Conservation (phyloP, 2,113 vertebrate genomes). For the Corythoichthys haematopterus region DNA sequence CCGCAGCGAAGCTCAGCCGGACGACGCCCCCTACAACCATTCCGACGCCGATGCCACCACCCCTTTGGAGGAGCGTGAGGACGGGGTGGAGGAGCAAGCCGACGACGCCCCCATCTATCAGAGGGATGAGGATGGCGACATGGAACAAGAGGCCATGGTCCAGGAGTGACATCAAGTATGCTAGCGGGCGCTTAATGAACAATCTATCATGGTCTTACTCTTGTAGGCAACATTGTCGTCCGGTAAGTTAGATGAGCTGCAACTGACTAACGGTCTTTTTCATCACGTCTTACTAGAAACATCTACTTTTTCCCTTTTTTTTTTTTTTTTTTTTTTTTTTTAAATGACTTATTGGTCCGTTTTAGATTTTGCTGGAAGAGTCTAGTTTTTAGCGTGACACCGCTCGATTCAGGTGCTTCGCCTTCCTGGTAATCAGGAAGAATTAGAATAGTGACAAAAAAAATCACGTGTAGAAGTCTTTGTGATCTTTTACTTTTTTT, state of each 20-base stretch:
- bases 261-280: conserved; percentile 8
- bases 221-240: conserved; percentile 38
- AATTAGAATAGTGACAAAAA: not conserved
- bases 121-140: not conserved
- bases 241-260: conserved; percentile 28
- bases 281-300: conserved; percentile 6
- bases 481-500: not conserved
- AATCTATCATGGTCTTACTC: not conserved
- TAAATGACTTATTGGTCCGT: not conserved
- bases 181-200: conserved; percentile 21
- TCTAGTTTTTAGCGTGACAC: not conserved
- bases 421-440: not conserved
- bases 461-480: not conserved
- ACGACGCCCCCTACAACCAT: not conserved
- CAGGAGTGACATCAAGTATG: not conserved
- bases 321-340: not conserved
- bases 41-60: not conserved
- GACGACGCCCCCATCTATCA: not conserved
- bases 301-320: not conserved
- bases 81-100: not conserved
- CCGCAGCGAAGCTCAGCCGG: not conserved
- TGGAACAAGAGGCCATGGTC: not conserved
- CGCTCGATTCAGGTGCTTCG: not conserved
- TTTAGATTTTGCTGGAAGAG: not conserved
- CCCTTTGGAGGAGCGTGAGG: not conserved